Conservation (phyloP, 2,113 vertebrate genomes). For the Pangasianodon hypophthalmus region DNA sequence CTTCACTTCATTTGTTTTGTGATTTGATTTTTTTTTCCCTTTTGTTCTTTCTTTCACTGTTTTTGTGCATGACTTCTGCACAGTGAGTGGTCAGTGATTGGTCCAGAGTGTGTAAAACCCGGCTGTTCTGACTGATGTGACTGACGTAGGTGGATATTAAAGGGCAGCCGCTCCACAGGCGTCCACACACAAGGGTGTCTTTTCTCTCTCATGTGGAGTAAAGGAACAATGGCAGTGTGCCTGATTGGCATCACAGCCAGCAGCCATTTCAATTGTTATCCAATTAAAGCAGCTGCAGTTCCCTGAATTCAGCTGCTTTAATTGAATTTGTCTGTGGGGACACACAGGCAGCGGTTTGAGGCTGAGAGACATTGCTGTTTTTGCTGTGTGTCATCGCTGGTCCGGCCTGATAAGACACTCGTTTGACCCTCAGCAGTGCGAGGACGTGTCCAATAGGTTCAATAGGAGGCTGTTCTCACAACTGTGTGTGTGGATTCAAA, state of each 20-base stretch:
- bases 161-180: not conserved
- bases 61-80: conserved; percentile 8
- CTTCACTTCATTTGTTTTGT: not conserved
- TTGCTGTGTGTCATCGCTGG: conserved; percentile 36
- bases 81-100: not conserved
- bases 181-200: not conserved
- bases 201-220: conserved; percentile 6
- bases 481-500: conserved; percentile 7
- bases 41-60: not conserved
- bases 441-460: conserved; percentile 20
- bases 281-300: conserved; percentile 40
- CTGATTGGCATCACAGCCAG: conserved; percentile 15
- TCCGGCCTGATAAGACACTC: conserved; percentile 48
- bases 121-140: conserved; percentile 10
- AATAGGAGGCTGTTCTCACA: conserved; percentile 11
- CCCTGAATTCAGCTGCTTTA: conserved; percentile 47
- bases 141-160: conserved; percentile 35
- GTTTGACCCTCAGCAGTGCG: conserved; percentile 30
- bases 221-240: conserved; percentile 42
- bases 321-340: conserved; percentile 49
- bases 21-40: not conserved
- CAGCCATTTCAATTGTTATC: conserved; percentile 52
- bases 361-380: not conserved
- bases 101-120: conserved; percentile 12
- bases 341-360: conserved; percentile 12